These are phyloP conservation scores for Drosophila sturtevanti DNA, from an alignment of 1,140 invertebrate species.

Conservation along the genomic window DNA sequence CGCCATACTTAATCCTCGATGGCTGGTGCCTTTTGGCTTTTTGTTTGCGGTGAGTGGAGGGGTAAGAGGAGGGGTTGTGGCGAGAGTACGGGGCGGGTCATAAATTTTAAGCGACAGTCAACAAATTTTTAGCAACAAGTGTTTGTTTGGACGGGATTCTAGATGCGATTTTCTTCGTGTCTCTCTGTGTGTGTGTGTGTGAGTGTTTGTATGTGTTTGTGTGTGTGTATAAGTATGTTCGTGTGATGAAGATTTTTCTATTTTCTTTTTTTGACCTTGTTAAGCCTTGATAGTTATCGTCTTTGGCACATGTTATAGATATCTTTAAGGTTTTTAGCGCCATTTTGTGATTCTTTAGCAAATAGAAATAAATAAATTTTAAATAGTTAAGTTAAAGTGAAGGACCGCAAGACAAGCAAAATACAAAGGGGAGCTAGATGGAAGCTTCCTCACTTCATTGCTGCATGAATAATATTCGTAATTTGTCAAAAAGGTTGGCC, in stretches of 20 bases:
- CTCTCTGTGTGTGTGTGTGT: neutral
- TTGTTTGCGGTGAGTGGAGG: constrained; percentile 23
- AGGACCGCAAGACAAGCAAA: constrained; percentile 16
- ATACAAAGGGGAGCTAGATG: constrained; percentile 25
- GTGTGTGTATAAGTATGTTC: no score
- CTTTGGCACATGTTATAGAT: constrained; percentile 13
- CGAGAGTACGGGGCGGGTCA: constrained; percentile 55
- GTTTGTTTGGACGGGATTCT: constrained; percentile 43
- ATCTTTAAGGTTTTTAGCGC: constrained; percentile 5
- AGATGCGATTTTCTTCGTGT: neutral
- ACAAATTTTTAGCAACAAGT: constrained; percentile 82
- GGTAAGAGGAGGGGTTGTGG: no score
- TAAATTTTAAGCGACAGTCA: constrained; percentile 81
- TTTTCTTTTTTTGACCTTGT: constrained; percentile 45
- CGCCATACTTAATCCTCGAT: constrained; percentile 20
- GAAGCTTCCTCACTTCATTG: constrained; percentile 75
- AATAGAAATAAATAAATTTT: constrained; percentile 1
- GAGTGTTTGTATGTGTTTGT: constrained; percentile 3
- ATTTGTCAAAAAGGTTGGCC: constrained; percentile 81
- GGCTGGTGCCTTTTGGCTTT: constrained; percentile 29
- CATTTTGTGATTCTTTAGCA: no score
- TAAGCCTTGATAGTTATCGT: constrained; percentile 43
- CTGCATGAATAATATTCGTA: constrained; percentile 81
- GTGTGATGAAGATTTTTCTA: constrained; percentile 35
- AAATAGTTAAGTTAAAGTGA: constrained; percentile 6